Evolutionary conservation across 2,113 vertebrate genomes (phyloP).

Genomic region (Clupea harengus): DNA sequence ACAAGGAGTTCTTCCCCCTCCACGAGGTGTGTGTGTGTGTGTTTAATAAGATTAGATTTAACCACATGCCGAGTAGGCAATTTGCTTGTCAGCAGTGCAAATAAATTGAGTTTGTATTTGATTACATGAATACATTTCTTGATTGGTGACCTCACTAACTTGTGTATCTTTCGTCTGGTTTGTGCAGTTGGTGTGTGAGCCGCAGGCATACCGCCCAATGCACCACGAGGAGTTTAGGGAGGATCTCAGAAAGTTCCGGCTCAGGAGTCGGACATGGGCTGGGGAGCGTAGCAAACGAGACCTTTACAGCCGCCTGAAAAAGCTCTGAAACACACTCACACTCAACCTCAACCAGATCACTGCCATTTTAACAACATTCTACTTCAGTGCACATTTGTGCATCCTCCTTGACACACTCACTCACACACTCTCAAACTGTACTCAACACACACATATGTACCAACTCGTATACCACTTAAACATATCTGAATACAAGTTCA

Average conservation of each 20-base stretch:
- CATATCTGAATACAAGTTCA: neutral
- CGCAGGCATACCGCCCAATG: constrained; percentile 87
- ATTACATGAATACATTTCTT: neutral
- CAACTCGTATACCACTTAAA: neutral
- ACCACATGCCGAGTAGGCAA: too few species aligned
- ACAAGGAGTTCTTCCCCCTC: constrained; percentile 86
- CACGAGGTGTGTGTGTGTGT: constrained; percentile 71
- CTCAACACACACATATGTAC: neutral
- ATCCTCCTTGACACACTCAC: neutral
- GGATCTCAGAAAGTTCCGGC: constrained; percentile 80
- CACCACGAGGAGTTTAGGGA: constrained; percentile 85
- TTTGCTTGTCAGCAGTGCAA: too few species aligned
- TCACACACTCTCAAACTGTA: neutral
- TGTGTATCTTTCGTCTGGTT: neutral
- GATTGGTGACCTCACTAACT: neutral
- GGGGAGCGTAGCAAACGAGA: constrained; percentile 93
- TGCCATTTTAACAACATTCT: constrained; percentile 34
- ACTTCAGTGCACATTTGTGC: constrained; percentile 9
- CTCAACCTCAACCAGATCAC: neutral
- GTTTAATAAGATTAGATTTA: neutral
- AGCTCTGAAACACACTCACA: constrained; percentile 68
- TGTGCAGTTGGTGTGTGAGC: constrained; percentile 81
- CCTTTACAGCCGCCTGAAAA: constrained; percentile 93
- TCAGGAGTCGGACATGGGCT: constrained; percentile 84
- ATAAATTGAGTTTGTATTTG: neutral